Evolutionary conservation across 2,797 vertebrate genomes (phyloP).

Genomic region (Loriculus beryllinus): DNA sequence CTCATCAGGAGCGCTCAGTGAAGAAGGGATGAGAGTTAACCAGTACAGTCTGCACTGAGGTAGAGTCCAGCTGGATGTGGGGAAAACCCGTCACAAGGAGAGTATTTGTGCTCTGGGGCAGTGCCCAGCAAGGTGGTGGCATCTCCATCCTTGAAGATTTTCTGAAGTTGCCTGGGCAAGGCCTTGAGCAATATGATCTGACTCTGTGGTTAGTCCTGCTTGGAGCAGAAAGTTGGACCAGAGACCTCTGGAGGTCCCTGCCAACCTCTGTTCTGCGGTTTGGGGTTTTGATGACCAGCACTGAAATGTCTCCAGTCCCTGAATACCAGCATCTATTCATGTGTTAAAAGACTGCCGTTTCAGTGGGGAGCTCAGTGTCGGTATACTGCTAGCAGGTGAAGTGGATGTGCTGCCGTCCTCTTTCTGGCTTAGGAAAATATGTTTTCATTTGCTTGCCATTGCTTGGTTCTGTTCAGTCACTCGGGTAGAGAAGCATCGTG

Average conservation of each 20-base stretch:
- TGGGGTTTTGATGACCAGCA: not conserved
- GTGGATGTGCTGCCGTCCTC: not conserved
- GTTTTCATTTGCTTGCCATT: not conserved
- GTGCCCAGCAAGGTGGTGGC: not conserved
- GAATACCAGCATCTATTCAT: not conserved
- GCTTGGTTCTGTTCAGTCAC: not conserved
- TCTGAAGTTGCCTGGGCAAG: not conserved
- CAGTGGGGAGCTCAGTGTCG: not conserved
- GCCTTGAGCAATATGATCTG: not conserved
- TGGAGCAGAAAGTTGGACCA: not conserved
- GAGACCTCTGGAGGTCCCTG: not conserved
- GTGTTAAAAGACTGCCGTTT: not conserved
- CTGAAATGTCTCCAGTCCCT: not conserved
- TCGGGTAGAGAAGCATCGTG: fast-evolving
- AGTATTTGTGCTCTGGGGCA: not conserved
- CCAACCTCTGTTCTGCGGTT: not conserved
- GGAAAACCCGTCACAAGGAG: not conserved
- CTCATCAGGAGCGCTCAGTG: not conserved
- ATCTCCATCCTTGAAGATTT: not conserved
- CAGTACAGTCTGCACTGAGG: not conserved
- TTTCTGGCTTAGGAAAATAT: not conserved
- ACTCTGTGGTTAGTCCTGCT: not conserved
- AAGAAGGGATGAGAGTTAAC: not conserved
- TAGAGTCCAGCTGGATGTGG: not conserved
- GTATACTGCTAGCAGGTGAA: not conserved